These are phyloP conservation scores for Drosophila recens DNA, from an alignment of 2,888 invertebrate species.

Conservation along the genomic window DNA sequence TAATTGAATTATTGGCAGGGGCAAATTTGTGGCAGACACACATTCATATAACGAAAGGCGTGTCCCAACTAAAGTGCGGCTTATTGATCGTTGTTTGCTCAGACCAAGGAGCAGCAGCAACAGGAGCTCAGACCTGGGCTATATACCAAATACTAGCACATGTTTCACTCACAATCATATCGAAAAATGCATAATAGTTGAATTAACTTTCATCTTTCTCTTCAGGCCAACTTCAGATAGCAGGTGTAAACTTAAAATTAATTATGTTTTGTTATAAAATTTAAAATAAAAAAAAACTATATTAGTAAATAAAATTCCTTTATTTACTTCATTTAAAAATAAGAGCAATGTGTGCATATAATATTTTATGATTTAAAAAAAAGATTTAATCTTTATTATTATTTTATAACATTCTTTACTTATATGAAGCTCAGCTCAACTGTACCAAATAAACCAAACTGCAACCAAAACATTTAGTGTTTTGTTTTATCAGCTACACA, in stretches of 20 bases:
- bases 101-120: slow-evolving; percentile 19
- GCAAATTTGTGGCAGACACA: slow-evolving; percentile 71
- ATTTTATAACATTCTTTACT: no score
- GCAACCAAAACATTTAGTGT: no score
- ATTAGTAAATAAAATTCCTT: no score
- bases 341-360: no score
- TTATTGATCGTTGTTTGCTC: slow-evolving; percentile 75
- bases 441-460: no score
- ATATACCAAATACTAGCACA: slow-evolving; percentile 1
- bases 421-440: no score
- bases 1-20: slow-evolving; percentile 79
- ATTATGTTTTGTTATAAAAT: neutral
- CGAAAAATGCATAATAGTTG: neutral
- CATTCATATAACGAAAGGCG: slow-evolving; percentile 53
- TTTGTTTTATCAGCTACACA: no score
- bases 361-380: no score
- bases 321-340: no score
- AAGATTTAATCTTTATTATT: no score
- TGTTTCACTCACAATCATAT: neutral
- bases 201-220: neutral
- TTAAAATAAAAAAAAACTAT: neutral
- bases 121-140: slow-evolving; percentile 13
- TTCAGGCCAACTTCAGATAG: neutral
- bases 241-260: neutral
- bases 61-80: slow-evolving; percentile 40